Percentiles rank a stretch among this genome's conserved stretches.
Conservation (phyloP, 1,140 invertebrate species). For the Drosophila melanogaster region Release_6_plus_ISO1_MT NT_033777.3:6936001-6936500, state of each 20-base stretch:
- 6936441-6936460: conserved; percentile 83
- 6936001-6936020: conserved; percentile 36
- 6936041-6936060: conserved; percentile 17
- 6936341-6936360: too few species aligned
- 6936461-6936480: conserved; percentile 80
- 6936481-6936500: conserved; percentile 62
- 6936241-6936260: background rate
- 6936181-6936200: conserved; percentile 18
- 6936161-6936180: conserved; percentile 72
- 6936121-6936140: conserved; percentile 85
- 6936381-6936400: background rate
- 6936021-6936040: conserved; percentile 27
- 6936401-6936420: background rate
- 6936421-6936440: conserved; percentile 71
- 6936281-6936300: too few species aligned
- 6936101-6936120: conserved; percentile 83
- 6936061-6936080: conserved; percentile 8
- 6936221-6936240: conserved; percentile 18
- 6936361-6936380: too few species aligned
- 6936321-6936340: too few species aligned
- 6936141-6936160: conserved; percentile 85
- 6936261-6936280: background rate
- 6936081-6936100: conserved; percentile 73
- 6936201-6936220: conserved; percentile 22
- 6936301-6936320: too few species aligned